Conservation (phyloP, 1,140 invertebrate species). For the Eurosta solidaginis region DNA sequence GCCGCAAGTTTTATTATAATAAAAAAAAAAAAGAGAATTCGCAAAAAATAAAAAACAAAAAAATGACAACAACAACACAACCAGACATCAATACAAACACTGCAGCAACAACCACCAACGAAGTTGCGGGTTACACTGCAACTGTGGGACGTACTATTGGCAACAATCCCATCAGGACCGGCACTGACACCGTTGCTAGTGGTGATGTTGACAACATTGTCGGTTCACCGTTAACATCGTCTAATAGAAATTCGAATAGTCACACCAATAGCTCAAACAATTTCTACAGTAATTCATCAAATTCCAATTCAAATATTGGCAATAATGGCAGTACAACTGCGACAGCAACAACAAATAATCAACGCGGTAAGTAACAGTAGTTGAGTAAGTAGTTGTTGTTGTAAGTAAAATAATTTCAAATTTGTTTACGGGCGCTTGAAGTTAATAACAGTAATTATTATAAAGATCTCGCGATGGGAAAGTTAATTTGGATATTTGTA, state of each 20-base stretch:
- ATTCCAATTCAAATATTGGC: conserved; percentile 17
- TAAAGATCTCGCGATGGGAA: not conserved
- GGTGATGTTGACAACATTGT: not conserved
- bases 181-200: not conserved
- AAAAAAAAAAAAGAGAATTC: not conserved
- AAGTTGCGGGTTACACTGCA: conserved; percentile 34
- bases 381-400: not conserved
- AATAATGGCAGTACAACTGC: conserved; percentile 4
- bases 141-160: not conserved
- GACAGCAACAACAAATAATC: not conserved
- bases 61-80: conserved; percentile 20
- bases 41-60: not conserved
- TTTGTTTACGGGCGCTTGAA: not conserved
- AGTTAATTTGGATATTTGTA: not conserved
- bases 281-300: conserved; percentile 13
- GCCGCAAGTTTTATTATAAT: no score
- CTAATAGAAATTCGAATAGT: not conserved
- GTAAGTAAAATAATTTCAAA: not conserved
- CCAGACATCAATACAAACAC: conserved; percentile 24
- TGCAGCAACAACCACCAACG: not conserved
- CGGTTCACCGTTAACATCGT: not conserved
- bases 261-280: not conserved
- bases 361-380: not conserved
- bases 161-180: not conserved
- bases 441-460: not conserved